Evolutionary conservation across 2,888 invertebrate genomes (phyloP).

Genomic region (Automeris io): DNA sequence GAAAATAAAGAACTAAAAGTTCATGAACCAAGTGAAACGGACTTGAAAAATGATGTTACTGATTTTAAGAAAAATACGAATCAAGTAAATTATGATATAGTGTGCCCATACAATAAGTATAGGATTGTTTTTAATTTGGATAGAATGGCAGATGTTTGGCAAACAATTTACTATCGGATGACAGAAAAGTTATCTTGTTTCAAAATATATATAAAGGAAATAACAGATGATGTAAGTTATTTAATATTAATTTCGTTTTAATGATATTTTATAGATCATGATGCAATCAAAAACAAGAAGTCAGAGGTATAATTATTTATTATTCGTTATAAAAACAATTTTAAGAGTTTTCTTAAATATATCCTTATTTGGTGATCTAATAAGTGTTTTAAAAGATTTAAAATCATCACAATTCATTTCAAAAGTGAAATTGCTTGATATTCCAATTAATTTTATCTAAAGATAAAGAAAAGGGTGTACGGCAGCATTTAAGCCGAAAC

Average conservation of each 20-base stretch:
- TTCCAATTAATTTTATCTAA: too few relatives aligned
- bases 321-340: too few relatives aligned
- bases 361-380: too few relatives aligned
- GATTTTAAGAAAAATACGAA: not conserved
- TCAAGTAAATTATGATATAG: not conserved
- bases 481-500: too few relatives aligned
- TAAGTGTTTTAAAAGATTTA: too few relatives aligned
- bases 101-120: constrained; percentile 18
- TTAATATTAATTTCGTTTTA: not conserved
- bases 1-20: not conserved
- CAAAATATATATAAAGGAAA: constrained; percentile 27
- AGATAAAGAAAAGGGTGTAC: too few relatives aligned
- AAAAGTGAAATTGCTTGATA: too few relatives aligned
- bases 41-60: not conserved
- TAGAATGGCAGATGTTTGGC: constrained; percentile 35
- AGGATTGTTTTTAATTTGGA: constrained; percentile 16
- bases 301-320: too few relatives aligned
- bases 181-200: constrained; percentile 31
- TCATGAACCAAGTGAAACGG: not conserved
- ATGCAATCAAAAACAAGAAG: too few relatives aligned
- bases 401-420: too few relatives aligned
- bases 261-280: too few relatives aligned
- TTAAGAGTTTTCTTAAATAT: too few relatives aligned
- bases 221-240: constrained; percentile 25
- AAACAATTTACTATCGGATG: constrained; percentile 31